Conservation (phyloP, 2,113 vertebrate species). For the Paramormyrops kingsleyae region DNA sequence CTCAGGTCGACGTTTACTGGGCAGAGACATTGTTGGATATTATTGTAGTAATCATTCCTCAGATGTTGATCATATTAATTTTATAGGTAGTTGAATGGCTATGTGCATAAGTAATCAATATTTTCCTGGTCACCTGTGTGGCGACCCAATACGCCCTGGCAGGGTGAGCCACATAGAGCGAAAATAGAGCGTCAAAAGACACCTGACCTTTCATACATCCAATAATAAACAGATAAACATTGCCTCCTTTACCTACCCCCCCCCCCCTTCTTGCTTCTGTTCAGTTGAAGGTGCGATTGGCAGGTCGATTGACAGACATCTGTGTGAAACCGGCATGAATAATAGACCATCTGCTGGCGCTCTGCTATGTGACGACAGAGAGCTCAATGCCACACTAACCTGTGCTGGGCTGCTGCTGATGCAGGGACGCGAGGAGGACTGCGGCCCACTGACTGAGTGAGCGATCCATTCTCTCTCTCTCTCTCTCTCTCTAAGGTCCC, state of each 20-base stretch:
- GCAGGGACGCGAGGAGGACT: neutral
- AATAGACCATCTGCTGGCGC: neutral
- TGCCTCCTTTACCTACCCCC: neutral
- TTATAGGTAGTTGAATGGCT: neutral
- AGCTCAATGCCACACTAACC: neutral
- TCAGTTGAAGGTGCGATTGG: neutral
- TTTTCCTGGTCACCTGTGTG: neutral
- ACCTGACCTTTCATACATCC: neutral
- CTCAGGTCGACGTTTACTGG: neutral
- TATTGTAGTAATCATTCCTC: neutral
- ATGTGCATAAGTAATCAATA: neutral
- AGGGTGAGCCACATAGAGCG: neutral
- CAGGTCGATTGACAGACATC: neutral
- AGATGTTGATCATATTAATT: neutral
- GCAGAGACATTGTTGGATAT: neutral
- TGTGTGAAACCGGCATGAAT: neutral
- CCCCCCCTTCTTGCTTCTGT: neutral
- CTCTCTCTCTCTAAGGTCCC: neutral
- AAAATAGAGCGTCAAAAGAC: neutral
- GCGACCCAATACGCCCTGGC: neutral
- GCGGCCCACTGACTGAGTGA: neutral
- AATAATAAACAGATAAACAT: neutral
- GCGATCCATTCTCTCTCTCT: neutral
- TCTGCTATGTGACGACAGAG: neutral
- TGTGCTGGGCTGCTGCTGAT: neutral